Evolutionary conservation across 1,140 invertebrate genomes (phyloP).

Genomic region (Ptiloglossa arizonensis): DNA sequence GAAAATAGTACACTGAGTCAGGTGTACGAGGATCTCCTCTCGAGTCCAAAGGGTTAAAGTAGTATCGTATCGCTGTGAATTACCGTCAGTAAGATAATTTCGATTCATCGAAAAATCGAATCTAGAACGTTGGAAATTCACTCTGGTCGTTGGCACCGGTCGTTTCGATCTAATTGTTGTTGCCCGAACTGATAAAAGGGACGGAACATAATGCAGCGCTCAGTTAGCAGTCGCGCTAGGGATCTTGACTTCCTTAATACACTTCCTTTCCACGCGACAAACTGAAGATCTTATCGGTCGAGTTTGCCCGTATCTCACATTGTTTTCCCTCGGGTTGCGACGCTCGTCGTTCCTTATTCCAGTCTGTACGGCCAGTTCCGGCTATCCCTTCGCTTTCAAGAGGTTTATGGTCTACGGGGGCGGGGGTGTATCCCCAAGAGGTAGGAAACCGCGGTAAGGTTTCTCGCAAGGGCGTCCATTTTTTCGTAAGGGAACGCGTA

Average conservation of each 20-base stretch:
- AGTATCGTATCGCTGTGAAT: neutral
- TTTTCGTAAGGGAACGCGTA: neutral
- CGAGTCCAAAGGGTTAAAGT: neutral
- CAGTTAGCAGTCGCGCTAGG: conserved; percentile 47
- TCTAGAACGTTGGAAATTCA: conserved; percentile 10
- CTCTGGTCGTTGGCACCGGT: neutral
- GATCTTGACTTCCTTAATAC: conserved; percentile 57
- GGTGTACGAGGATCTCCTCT: too few relatives aligned
- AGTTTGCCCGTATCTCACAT: conserved; percentile 61
- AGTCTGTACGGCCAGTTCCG: conserved; percentile 58
- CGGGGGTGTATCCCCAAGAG: conserved; percentile 47
- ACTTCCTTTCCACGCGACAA: conserved; percentile 55
- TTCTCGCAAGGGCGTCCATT: conserved; percentile 23
- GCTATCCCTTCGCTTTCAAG: conserved; percentile 62
- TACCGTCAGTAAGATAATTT: neutral
- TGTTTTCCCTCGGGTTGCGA: conserved; percentile 51
- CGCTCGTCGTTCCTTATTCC: conserved; percentile 59
- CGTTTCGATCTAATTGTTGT: conserved; percentile 26
- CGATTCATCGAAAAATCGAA: conserved; percentile 23
- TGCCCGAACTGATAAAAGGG: conserved; percentile 9
- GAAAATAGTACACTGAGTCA: too few relatives aligned
- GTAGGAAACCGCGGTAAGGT: conserved; percentile 48
- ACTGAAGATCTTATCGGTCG: conserved; percentile 59
- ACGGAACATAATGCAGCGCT: conserved; percentile 15
- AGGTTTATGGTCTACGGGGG: conserved; percentile 25